Conservation (phyloP, 2,113 vertebrate genomes). For the Aythya baeri region DNA sequence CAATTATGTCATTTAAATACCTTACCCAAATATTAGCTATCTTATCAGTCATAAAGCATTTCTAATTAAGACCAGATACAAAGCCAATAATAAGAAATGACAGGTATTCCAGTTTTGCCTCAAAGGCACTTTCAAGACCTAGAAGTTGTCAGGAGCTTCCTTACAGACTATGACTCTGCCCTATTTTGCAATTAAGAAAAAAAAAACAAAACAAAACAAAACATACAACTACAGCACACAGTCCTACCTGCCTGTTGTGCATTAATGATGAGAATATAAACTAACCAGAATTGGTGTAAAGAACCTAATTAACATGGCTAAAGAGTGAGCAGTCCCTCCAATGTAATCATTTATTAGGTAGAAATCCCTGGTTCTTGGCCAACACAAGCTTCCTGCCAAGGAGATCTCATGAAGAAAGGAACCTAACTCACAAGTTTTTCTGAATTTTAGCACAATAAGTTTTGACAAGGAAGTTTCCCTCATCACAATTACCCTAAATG, state of each 20-base stretch:
- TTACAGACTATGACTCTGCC: background rate
- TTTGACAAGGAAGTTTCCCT: background rate
- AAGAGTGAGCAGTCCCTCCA: slow-evolving; percentile 22
- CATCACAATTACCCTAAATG: background rate
- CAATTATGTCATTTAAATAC: background rate
- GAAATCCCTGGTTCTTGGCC: slow-evolving; percentile 36
- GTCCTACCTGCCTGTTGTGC: background rate
- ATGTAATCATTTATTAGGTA: slow-evolving; percentile 59
- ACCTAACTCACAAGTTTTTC: background rate
- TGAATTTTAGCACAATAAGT: background rate
- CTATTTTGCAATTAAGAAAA: background rate
- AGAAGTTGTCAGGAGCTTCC: background rate
- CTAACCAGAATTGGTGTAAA: slow-evolving; percentile 45
- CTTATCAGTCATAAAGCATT: background rate
- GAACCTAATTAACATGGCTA: slow-evolving; percentile 54
- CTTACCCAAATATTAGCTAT: background rate
- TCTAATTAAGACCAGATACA: background rate
- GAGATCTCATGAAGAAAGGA: slow-evolving; percentile 43
- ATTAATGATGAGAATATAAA: slow-evolving; percentile 1
- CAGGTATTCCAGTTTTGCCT: background rate
- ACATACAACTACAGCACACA: background rate
- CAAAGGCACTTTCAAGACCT: background rate
- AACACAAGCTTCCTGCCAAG: slow-evolving; percentile 16
- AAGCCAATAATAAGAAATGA: background rate
- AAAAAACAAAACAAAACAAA: background rate